Evolutionary conservation across 2,888 invertebrate genomes (phyloP).

Genomic region (Euzophera pinguis): DNA sequence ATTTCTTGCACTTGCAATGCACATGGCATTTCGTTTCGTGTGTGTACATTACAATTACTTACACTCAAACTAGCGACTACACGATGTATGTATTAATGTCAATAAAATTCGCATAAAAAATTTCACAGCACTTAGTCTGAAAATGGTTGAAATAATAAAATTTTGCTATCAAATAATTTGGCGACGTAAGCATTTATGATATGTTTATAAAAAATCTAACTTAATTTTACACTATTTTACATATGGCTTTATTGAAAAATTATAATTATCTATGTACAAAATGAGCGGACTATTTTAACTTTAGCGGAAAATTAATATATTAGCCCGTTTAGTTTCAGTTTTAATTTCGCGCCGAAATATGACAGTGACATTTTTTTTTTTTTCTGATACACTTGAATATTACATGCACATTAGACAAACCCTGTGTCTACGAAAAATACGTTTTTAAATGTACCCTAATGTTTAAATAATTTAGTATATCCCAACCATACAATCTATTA

Average conservation of each 20-base stretch:
- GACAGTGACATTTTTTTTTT: slow-evolving; percentile 2
- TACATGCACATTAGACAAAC: not conserved
- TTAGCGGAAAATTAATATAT: not conserved
- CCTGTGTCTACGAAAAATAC: slow-evolving; percentile 9
- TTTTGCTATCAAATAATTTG: slow-evolving; percentile 6
- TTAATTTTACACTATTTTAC: not conserved
- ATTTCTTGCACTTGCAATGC: not conserved
- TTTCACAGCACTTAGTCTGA: not conserved
- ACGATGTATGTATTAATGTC: not conserved
- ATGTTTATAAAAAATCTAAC: slow-evolving; percentile 3
- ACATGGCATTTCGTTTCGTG: not conserved
- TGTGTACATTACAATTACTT: not conserved
- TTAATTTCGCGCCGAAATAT: slow-evolving; percentile 4
- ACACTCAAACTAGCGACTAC: not conserved
- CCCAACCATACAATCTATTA: slow-evolving; percentile 8
- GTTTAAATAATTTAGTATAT: slow-evolving; percentile 12
- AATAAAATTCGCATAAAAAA: not conserved
- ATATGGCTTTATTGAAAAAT: slow-evolving; percentile 4
- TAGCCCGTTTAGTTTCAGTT: not conserved
- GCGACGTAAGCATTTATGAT: slow-evolving; percentile 2
- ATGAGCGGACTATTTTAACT: not conserved
- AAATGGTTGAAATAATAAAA: not conserved
- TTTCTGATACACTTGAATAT: not conserved
- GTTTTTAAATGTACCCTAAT: slow-evolving; percentile 13
- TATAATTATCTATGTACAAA: not conserved